A percentile compares a stretch with the other conserved stretches of the same genome.
Conservation (phyloP, 2,888 invertebrate genomes). For the Diaprepes abbreviatus region DNA sequence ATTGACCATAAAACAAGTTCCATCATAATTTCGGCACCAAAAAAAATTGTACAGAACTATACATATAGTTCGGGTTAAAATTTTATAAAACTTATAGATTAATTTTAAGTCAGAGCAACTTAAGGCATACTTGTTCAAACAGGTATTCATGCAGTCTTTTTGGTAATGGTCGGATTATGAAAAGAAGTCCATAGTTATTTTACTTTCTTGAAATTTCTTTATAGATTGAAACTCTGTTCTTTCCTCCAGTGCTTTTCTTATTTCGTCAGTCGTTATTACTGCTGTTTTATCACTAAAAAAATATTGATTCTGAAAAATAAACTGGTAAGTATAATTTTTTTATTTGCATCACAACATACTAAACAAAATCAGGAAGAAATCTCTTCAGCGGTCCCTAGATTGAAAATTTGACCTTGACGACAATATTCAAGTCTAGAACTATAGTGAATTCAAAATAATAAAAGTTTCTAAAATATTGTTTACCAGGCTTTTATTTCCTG, state of each 20-base stretch:
- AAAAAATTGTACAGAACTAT: constrained; percentile 6
- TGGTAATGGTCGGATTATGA: constrained; percentile 47
- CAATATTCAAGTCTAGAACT: too few relatives aligned
- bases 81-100: not conserved
- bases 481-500: too few relatives aligned
- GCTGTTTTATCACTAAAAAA: constrained; percentile 49
- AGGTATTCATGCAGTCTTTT: constrained; percentile 28
- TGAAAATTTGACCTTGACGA: too few relatives aligned
- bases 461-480: too few relatives aligned
- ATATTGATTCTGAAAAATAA: too few relatives aligned
- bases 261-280: constrained; percentile 52
- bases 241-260: constrained; percentile 55
- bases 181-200: constrained; percentile 55
- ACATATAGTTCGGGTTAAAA: not conserved
- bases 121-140: constrained; percentile 27
- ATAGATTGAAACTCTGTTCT: constrained; percentile 55
- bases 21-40: not conserved
- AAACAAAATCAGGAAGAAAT: too few relatives aligned
- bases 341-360: too few relatives aligned
- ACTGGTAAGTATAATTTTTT: too few relatives aligned
- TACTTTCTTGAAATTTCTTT: constrained; percentile 51
- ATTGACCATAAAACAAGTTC: not conserved
- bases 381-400: too few relatives aligned
- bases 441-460: too few relatives aligned
- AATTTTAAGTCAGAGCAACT: constrained; percentile 7